These are phyloP conservation scores for Nibea albiflora DNA, from an alignment of 2,113 vertebrate species.

Conservation along the genomic window DNA sequence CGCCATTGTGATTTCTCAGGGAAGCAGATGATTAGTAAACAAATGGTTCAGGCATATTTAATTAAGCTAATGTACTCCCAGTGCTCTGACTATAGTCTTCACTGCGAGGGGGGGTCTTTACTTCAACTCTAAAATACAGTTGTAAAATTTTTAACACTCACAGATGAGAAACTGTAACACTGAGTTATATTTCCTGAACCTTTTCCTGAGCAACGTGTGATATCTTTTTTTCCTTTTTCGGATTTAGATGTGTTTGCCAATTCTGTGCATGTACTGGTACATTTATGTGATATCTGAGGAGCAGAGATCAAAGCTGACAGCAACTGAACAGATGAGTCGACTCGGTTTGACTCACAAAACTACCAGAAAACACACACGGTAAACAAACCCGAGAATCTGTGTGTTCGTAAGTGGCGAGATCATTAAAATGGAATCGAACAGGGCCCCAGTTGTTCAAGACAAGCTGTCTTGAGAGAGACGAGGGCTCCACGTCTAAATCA, in stretches of 20 bases:
- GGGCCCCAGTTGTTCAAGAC: background rate
- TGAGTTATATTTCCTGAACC: background rate
- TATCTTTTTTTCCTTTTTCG: background rate
- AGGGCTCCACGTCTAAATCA: background rate
- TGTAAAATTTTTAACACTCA: background rate
- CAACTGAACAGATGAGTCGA: background rate
- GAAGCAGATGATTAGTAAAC: slow-evolving; percentile 75
- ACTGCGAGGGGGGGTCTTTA: background rate
- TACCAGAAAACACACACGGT: background rate
- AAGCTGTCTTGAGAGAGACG: background rate
- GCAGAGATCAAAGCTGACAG: background rate
- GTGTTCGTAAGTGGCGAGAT: background rate
- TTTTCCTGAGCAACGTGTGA: background rate
- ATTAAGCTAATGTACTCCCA: slow-evolving; percentile 59
- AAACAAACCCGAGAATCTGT: background rate
- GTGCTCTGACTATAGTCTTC: slow-evolving; percentile 19
- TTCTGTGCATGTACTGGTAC: background rate
- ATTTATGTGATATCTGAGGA: background rate
- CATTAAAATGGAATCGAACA: slow-evolving; percentile 8
- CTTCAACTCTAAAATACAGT: background rate
- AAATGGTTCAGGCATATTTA: slow-evolving; percentile 74
- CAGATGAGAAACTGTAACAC: background rate
- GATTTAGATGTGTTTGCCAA: background rate
- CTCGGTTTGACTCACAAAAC: background rate
- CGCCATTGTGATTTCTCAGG: slow-evolving; percentile 68